Evolutionary conservation across 1,140 invertebrate genomes (phyloP).

Genomic region (Venustaconcha ellipsiformis): DNA sequence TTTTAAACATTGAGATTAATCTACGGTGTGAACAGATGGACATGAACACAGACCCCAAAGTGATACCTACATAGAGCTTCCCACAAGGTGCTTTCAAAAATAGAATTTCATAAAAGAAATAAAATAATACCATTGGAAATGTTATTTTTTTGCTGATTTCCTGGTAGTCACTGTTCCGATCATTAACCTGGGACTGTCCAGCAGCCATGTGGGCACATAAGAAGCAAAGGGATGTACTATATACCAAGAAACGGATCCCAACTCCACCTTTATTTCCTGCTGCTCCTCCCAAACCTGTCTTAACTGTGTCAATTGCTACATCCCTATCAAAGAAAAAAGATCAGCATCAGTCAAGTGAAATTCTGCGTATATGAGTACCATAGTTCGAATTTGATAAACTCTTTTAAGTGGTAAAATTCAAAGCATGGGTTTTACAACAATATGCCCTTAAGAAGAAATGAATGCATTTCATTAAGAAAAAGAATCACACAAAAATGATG

Average conservation of each 20-base stretch:
- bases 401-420: too few relatives aligned
- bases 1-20: too few relatives aligned
- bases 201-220: constrained; percentile 99
- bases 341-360: too few relatives aligned
- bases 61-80: not conserved
- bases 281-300: constrained; percentile 97
- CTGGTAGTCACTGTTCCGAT: constrained; percentile 95
- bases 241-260: constrained; percentile 90
- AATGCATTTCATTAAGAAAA: too few relatives aligned
- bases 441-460: too few relatives aligned
- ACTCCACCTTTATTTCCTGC: constrained; percentile 96
- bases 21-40: too few relatives aligned
- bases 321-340: constrained; percentile 73
- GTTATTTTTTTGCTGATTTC: constrained; percentile 94
- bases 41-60: not conserved
- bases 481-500: too few relatives aligned
- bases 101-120: not conserved
- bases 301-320: constrained; percentile 94
- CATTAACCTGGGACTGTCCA: constrained; percentile 94
- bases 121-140: constrained; percentile 85
- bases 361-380: too few relatives aligned
- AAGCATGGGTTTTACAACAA: too few relatives aligned
- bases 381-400: too few relatives aligned
- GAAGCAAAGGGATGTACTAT: constrained; percentile 96
- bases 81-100: not conserved